These are phyloP conservation scores for Poeciliopsis gracilis DNA, from an alignment of 2,797 vertebrate genomes.

Conservation along the genomic window DNA sequence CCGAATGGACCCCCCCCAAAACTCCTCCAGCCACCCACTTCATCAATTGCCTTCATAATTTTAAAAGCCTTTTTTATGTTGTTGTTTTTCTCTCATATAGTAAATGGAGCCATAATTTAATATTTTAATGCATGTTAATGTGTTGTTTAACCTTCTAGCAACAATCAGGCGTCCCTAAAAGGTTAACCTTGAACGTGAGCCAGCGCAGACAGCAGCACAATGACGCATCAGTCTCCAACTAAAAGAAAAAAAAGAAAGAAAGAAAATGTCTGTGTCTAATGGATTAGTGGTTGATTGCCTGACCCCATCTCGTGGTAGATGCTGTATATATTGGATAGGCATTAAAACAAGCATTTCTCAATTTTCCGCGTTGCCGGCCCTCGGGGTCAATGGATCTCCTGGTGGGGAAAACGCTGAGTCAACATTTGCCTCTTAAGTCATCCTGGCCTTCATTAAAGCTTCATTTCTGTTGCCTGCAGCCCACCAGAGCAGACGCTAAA, in stretches of 20 bases:
- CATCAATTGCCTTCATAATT: slow-evolving; percentile 83
- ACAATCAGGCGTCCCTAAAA: slow-evolving; percentile 85
- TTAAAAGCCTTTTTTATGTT: slow-evolving; percentile 88
- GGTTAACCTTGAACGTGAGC: slow-evolving; percentile 91
- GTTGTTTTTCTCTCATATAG: slow-evolving; percentile 85
- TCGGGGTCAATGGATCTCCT: slow-evolving; percentile 92
- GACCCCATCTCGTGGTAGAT: slow-evolving; percentile 86
- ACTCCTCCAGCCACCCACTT: slow-evolving; percentile 59
- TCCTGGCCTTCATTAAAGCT: slow-evolving; percentile 72
- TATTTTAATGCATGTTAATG: slow-evolving; percentile 89
- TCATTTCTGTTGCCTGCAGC: slow-evolving; percentile 51
- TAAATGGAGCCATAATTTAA: slow-evolving; percentile 87
- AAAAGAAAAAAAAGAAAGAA: slow-evolving; percentile 37
- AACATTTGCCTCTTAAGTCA: slow-evolving; percentile 81
- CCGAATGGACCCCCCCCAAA: slow-evolving; percentile 10
- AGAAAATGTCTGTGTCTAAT: slow-evolving; percentile 86
- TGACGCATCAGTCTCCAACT: slow-evolving; percentile 89
- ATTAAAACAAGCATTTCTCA: slow-evolving; percentile 96
- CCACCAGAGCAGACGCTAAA: slow-evolving; percentile 44
- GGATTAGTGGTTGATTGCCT: slow-evolving; percentile 92
- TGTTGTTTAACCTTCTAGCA: slow-evolving; percentile 86
- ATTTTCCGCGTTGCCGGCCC: slow-evolving; percentile 89
- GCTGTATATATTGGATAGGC: slow-evolving; percentile 95
- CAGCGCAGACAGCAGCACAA: slow-evolving; percentile 86
- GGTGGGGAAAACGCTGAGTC: slow-evolving; percentile 90